Conservation (phyloP, 2,797 vertebrate species). For the Anas capensis region DNA sequence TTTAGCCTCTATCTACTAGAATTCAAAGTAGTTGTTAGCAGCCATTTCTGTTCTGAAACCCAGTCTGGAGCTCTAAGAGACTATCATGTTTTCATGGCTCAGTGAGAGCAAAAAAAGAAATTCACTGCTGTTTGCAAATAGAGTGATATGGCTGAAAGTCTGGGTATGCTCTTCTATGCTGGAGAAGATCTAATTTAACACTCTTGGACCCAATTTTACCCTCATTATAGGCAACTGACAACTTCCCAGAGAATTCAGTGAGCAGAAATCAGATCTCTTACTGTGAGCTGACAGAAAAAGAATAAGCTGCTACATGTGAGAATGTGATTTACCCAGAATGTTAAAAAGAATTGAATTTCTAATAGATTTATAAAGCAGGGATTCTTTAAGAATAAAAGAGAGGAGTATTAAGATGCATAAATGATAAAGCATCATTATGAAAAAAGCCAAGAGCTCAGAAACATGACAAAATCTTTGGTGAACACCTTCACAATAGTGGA, state of each 20-base stretch:
- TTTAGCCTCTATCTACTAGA: neutral
- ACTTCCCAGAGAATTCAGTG: neutral
- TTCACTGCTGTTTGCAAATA: conserved; percentile 30
- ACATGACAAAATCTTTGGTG: neutral
- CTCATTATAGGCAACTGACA: neutral
- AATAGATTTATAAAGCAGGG: neutral
- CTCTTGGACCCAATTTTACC: neutral
- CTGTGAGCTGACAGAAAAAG: neutral
- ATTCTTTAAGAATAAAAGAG: neutral
- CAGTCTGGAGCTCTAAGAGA: neutral
- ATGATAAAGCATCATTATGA: neutral
- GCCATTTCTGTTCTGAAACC: conserved; percentile 22
- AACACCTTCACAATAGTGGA: neutral
- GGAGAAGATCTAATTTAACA: conserved; percentile 11
- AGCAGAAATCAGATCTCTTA: neutral
- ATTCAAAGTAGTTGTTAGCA: neutral
- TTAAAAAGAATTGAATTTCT: neutral
- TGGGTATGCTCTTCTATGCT: neutral
- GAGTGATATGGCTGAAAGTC: neutral
- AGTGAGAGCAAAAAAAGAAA: neutral
- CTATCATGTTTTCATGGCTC: neutral
- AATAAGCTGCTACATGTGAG: neutral
- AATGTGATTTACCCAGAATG: neutral
- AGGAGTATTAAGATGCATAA: neutral
- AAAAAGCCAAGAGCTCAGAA: neutral